Percentiles rank a stretch among this genome's conserved stretches.
phyloP scores from a whole-genome alignment of 2,888 invertebrate genomes.

The Apamea sordens region DNA sequence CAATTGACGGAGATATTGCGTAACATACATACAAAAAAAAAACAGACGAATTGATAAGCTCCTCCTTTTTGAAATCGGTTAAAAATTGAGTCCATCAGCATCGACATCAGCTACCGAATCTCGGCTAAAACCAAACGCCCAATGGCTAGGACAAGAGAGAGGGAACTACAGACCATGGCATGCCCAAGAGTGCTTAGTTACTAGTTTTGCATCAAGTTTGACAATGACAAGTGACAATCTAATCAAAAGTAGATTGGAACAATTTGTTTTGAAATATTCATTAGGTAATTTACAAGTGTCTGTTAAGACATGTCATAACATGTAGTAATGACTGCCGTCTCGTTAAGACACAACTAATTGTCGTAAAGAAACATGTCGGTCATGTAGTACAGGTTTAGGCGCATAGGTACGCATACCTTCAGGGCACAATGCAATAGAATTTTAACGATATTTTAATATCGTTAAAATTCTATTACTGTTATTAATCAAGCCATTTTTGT shows the following conservation, averaged over 20 bases:
- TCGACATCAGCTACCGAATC: background rate
- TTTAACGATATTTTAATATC: background rate
- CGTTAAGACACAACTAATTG: conserved; percentile 30
- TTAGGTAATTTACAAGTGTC: conserved; percentile 33
- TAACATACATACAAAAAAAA: no score
- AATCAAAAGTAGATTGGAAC: conserved; percentile 1
- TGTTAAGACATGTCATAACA: conserved; percentile 37
- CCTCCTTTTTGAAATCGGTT: no score
- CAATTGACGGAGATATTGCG: no score
- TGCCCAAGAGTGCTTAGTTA: background rate
- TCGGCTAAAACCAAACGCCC: no score
- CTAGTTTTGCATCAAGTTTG: background rate
- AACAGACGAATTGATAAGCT: no score
- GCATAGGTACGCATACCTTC: conserved; percentile 24
- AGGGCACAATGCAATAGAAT: conserved; percentile 33
- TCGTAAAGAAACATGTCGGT: conserved; percentile 17
- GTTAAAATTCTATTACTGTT: conserved; percentile 31
- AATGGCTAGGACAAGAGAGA: background rate
- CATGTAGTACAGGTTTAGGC: conserved; percentile 42
- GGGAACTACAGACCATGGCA: background rate
- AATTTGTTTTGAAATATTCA: conserved; percentile 25
- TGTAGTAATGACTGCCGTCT: conserved; percentile 26
- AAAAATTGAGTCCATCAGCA: no score
- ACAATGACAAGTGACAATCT: conserved; percentile 22
- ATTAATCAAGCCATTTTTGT: conserved; percentile 18